A percentile compares a stretch with the other conserved stretches of the same genome.
Conservation (phyloP, 2,797 vertebrate species). For the Anguilla pacifica region DNA sequence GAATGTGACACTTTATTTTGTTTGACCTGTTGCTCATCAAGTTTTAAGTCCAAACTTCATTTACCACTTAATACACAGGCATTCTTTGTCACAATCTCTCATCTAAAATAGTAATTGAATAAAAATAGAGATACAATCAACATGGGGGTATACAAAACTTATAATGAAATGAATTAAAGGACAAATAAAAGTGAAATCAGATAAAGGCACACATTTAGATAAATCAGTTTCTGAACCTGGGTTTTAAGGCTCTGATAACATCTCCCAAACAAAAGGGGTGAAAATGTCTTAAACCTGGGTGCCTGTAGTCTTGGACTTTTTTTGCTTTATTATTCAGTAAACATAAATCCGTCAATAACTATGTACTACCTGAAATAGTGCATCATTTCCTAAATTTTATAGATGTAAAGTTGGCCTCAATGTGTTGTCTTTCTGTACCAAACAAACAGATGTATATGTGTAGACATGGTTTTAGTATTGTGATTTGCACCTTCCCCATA, state of each 20-base stretch:
- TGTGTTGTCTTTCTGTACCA: constrained; percentile 23
- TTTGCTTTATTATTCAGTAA: constrained; percentile 22
- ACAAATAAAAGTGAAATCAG: too few relatives aligned
- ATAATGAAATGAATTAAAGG: neutral
- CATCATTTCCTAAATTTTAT: neutral
- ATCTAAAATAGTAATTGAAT: neutral
- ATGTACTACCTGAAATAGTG: neutral
- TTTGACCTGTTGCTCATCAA: neutral
- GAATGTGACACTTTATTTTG: neutral
- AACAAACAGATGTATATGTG: constrained; percentile 14
- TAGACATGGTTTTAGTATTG: constrained; percentile 25
- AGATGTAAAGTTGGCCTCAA: constrained; percentile 10
- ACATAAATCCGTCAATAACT: constrained; percentile 10
- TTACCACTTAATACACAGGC: neutral
- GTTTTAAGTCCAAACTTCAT: neutral
- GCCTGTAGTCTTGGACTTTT: constrained; percentile 1
- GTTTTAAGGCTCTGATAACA: too few relatives aligned
- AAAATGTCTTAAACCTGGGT: neutral
- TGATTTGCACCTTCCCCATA: constrained; percentile 20
- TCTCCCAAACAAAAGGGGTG: neutral
- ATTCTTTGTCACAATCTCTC: neutral
- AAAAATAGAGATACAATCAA: neutral
- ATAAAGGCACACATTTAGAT: neutral
- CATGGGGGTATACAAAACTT: neutral
- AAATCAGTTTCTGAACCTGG: neutral